Base-by-base conservation (phyloP, 2,113 vertebrate genomes). In the Lontra canadensis region DNA sequence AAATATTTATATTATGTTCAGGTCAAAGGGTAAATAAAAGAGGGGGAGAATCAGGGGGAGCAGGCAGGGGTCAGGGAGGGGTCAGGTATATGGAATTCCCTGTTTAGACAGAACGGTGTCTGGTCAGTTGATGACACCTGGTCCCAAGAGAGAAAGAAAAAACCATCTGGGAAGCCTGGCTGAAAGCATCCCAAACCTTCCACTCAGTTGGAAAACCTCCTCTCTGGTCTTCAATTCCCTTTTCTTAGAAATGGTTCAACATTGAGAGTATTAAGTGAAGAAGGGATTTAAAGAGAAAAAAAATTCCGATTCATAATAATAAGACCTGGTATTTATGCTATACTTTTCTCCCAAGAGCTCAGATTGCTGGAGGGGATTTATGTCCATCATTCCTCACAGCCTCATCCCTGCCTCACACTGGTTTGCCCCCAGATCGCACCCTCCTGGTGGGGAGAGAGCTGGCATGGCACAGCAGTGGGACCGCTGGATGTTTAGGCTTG, bases 1-100 rank as follows among this genome's bases (percentile, higher is more conserved):
- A 96, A 97, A 97, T 97, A 96, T 97, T 97, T 97, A 94, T 90
- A 85, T 96, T 94, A 74, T 84, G 82, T 73, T 79, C 36, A 8
- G 88, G 90, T 97, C 88, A 96, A 96, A 94, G 95, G 76, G 63
- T 76, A 88, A 97, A 88, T 96, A 92, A 94, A 96, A 94, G 55
- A 39, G 39, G 44, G 49, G 49, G 69, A 78, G 55, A 39, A 34
- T 13, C 7, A 21, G 26, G 9, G 84, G 59, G 47, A 63, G 29
- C 94, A 96, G 59, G 10, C 92, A 88, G 65, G 52, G 90, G 96
- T 96, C 52, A 86, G 76, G 63, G 42, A 49, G 65, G 52, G 90
- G 96, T 96, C 52, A 82, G 80, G 57, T 34, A 49, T n/a, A 81
- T 79, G 83, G 94, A 97, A 96, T 97, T 98, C 98, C 94, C 96